Base-by-base conservation (phyloP, 1,140 invertebrate species). In the Polypedilum pembai region DNA sequence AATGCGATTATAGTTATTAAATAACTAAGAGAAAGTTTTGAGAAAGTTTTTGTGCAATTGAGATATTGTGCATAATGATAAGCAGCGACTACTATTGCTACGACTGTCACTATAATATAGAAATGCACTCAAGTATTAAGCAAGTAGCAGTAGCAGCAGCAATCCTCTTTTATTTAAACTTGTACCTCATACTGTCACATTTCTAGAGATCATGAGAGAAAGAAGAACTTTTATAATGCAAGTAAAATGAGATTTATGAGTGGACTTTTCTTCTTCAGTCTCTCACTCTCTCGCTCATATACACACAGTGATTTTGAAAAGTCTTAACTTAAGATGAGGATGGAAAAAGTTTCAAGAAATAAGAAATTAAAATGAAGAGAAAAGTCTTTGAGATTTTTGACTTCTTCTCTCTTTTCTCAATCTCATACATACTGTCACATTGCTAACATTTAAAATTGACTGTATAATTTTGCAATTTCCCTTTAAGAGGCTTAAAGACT, bases 391-490 rank as follows among this genome's bases (percentile, higher is more conserved):
- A 56, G 45, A 15, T n/a, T 33, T 56, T 15, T 56, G 45, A 56
- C 45, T 56, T 56, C n/a, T 56, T 56, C 45, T 15, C 45, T 15
- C 45, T 15, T 12, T 15, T 15, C 0, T 56, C 4, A 12, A 15
- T 56, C n/a, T 56, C n/a, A 4, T 56, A n/a, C 45, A n/a, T 56
- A 56, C 45, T 33, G 24, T 12, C 45, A 56, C 15, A 56, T 33
- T 15, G n/a, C 45, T 56, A n/a, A 56, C 45, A 56, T 56, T 69
- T 69, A 69, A 69, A 69, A 69, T 21, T 18, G 17, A 69, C 65
- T 69, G 65, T 69, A 69, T 69, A 69, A 69, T 69, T 69, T 69
- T 69, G 65, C 65, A 69, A 69, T 69, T 69, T 69, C 3, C 5
- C 17, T 69, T 18, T 69, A 69, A 69, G 65, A 69, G 65, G 65